phyloP scores from a whole-genome alignment of 2,113 vertebrate species.

The Apeltes quadracus region DNA sequence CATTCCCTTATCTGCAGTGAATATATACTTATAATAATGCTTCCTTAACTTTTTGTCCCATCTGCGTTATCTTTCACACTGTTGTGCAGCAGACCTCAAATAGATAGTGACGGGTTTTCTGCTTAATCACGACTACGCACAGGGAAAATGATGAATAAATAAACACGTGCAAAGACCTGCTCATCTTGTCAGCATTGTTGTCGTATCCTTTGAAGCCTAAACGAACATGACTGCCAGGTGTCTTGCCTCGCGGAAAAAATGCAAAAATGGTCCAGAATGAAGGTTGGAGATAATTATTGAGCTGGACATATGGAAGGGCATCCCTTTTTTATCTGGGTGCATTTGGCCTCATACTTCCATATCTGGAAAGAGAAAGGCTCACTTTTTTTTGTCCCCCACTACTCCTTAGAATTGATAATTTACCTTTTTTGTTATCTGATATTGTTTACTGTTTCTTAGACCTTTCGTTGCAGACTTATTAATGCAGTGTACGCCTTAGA shows the following conservation, averaged over 20 bases:
- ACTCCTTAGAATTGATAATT: background rate
- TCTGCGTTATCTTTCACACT: slow-evolving; percentile 14
- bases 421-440: slow-evolving; percentile 11
- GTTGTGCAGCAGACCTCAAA: slow-evolving; percentile 18
- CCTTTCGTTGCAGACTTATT: slow-evolving; percentile 2
- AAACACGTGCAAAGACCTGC: slow-evolving; percentile 51
- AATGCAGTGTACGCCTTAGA: slow-evolving; percentile 1
- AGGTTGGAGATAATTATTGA: slow-evolving; percentile 70
- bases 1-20: background rate
- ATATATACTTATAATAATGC: background rate
- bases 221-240: slow-evolving; percentile 63
- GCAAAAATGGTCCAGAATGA: slow-evolving; percentile 57
- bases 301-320: slow-evolving; percentile 50
- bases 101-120: slow-evolving; percentile 37
- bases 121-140: slow-evolving; percentile 53
- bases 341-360: slow-evolving; percentile 42
- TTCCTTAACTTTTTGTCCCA: slow-evolving; percentile 19
- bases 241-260: slow-evolving; percentile 31
- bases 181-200: slow-evolving; percentile 58
- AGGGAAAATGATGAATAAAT: slow-evolving; percentile 61
- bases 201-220: slow-evolving; percentile 65
- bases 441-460: background rate
- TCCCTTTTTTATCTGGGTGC: slow-evolving; percentile 38
- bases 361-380: slow-evolving; percentile 39
- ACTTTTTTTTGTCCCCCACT: slow-evolving; percentile 7